Conservation (phyloP, 1,140 invertebrate species). For the Apis dorsata region DNA sequence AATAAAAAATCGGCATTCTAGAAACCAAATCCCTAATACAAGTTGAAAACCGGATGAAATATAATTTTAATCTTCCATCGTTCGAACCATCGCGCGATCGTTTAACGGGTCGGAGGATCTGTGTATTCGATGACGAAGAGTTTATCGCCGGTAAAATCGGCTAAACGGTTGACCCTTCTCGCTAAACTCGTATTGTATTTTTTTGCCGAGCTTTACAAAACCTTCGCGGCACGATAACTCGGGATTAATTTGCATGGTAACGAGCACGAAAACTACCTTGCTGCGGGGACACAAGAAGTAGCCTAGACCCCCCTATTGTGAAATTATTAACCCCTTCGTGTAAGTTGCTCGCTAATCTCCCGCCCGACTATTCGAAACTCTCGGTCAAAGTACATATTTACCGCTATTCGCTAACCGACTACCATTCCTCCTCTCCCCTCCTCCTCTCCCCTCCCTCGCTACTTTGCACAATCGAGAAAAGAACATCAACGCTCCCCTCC, state of each 20-base stretch:
- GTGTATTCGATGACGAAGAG: not conserved
- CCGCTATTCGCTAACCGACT: too few species aligned
- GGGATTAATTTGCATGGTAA: conserved; percentile 61
- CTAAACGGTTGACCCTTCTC: conserved; percentile 64
- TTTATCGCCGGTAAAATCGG: conserved; percentile 34
- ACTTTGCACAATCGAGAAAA: not conserved
- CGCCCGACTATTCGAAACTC: not conserved
- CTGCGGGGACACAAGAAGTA: conserved; percentile 33
- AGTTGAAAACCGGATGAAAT: too few species aligned
- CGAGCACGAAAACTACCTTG: conserved; percentile 32
- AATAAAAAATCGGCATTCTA: too few species aligned
- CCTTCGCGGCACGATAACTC: conserved; percentile 41
- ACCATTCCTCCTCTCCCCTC: not conserved
- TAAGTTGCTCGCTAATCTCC: conserved; percentile 41
- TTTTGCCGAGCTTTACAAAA: conserved; percentile 40
- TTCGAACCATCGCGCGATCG: too few species aligned
- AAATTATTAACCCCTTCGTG: conserved; percentile 45
- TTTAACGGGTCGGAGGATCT: too few species aligned
- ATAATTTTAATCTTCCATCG: too few species aligned
- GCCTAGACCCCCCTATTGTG: conserved; percentile 39
- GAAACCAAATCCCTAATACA: too few species aligned
- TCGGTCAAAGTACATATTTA: not conserved
- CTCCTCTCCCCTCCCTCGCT: not conserved
- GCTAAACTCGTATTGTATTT: conserved; percentile 59
- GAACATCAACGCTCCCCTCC: not conserved